phyloP scores from a whole-genome alignment of 1,140 invertebrate species.

The Geopemphigus sp. region DNA sequence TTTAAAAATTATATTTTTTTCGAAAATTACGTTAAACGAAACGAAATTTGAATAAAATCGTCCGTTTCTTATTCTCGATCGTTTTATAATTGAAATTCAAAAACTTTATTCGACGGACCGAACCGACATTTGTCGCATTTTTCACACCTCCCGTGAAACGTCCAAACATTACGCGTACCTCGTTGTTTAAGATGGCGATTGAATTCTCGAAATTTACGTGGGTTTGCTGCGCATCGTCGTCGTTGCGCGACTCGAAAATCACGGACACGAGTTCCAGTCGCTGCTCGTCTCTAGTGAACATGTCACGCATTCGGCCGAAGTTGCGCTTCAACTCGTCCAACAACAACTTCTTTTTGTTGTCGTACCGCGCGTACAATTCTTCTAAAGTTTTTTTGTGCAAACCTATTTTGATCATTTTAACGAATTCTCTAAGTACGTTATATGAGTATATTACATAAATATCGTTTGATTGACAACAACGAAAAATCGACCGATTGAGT shows the following conservation, averaged over 20 bases:
- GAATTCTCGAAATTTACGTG: conserved; percentile 55
- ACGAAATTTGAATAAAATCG: too few relatives aligned
- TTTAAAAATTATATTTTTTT: too few relatives aligned
- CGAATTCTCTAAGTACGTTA: too few relatives aligned
- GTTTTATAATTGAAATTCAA: too few relatives aligned
- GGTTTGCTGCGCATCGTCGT: conserved; percentile 53
- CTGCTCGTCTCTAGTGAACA: conserved; percentile 52
- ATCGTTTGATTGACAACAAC: too few relatives aligned
- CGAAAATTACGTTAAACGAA: too few relatives aligned
- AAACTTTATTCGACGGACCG: too few relatives aligned
- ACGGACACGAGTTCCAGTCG: conserved; percentile 54
- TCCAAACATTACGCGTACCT: conserved; percentile 54
- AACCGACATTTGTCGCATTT: too few relatives aligned
- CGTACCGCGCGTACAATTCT: conserved; percentile 61
- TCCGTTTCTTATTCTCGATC: too few relatives aligned
- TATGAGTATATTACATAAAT: conserved; percentile 57
- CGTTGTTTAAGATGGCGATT: conserved; percentile 54
- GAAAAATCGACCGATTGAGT: too few relatives aligned
- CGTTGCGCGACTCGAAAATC: conserved; percentile 52
- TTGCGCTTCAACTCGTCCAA: conserved; percentile 53
- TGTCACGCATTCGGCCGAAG: conserved; percentile 52
- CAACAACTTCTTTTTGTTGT: conserved; percentile 55
- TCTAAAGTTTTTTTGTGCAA: conserved; percentile 58
- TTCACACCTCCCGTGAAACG: too few relatives aligned
- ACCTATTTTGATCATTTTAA: too few relatives aligned